Conservation (phyloP, 2,888 invertebrate genomes). For the Gandaritis pyraliata region DNA sequence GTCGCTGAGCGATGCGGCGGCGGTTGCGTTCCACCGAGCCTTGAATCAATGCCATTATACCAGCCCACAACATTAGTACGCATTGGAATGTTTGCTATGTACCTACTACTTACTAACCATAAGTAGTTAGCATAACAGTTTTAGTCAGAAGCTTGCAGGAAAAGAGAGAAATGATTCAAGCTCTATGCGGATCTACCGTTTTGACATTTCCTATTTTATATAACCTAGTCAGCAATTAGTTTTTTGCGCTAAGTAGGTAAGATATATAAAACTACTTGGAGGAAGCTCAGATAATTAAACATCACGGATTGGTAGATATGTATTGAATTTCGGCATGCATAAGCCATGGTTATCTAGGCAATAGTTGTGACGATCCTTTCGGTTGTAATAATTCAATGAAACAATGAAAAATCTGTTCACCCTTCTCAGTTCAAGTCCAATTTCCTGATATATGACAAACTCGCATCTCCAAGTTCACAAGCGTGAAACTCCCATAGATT, state of each 20-base stretch:
- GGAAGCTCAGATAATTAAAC: no score
- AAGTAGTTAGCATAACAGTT: not conserved
- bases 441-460: constrained; percentile 26
- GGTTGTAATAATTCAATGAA: not conserved
- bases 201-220: no score
- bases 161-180: no score
- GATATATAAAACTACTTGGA: no score
- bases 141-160: not conserved
- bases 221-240: no score
- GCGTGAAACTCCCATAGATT: constrained; percentile 29
- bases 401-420: not conserved
- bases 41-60: constrained; percentile 48
- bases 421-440: constrained; percentile 14
- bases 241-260: no score
- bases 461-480: constrained; percentile 24
- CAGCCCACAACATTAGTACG: constrained; percentile 34
- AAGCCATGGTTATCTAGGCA: no score
- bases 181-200: no score
- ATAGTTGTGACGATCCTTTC: no score
- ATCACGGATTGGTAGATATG: no score
- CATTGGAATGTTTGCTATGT: constrained; percentile 29
- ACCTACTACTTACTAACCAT: constrained; percentile 10
- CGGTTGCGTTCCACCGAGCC: constrained; percentile 33
- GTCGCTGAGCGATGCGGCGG: constrained; percentile 53
- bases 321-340: no score